Conservation (phyloP, 2,113 vertebrate species). For the Redunca redunca region DNA sequence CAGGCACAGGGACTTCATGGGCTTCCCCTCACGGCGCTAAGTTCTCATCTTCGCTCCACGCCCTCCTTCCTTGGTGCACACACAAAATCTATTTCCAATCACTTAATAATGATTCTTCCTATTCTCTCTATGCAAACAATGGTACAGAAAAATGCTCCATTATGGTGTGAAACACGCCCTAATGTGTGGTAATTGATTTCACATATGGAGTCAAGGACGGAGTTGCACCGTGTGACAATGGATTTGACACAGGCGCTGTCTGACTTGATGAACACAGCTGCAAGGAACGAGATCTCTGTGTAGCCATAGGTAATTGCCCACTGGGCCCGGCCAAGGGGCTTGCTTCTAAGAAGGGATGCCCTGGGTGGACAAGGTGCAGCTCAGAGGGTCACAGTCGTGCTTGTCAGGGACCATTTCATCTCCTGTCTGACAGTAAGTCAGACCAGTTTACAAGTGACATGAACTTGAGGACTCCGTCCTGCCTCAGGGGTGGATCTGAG, state of each 20-base stretch:
- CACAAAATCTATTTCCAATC: constrained; percentile 43
- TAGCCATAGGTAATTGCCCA: not conserved
- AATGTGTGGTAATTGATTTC: constrained; percentile 78
- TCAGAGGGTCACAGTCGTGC: not conserved
- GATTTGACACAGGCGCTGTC: constrained; percentile 73
- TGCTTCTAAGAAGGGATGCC: not conserved
- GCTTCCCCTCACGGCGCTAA: not conserved
- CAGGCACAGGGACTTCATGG: fast-evolving
- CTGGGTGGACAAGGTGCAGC: not conserved
- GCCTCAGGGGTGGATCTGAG: not conserved
- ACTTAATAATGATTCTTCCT: constrained; percentile 63
- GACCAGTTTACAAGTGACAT: not conserved
- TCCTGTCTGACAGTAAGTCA: not conserved
- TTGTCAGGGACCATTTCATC: not conserved
- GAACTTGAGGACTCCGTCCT: not conserved
- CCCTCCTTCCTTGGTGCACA: not conserved
- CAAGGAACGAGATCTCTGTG: constrained; percentile 29
- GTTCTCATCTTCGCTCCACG: fast-evolving
- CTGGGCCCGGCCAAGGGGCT: not conserved
- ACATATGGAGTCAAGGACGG: constrained; percentile 69
- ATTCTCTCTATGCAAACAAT: constrained; percentile 54
- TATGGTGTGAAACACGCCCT: constrained; percentile 73
- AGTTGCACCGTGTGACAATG: constrained; percentile 67
- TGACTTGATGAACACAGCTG: constrained; percentile 67
- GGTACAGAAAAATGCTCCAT: constrained; percentile 51